Conservation (phyloP, 2,888 invertebrate genomes). For the Yponomeuta sedellus region DNA sequence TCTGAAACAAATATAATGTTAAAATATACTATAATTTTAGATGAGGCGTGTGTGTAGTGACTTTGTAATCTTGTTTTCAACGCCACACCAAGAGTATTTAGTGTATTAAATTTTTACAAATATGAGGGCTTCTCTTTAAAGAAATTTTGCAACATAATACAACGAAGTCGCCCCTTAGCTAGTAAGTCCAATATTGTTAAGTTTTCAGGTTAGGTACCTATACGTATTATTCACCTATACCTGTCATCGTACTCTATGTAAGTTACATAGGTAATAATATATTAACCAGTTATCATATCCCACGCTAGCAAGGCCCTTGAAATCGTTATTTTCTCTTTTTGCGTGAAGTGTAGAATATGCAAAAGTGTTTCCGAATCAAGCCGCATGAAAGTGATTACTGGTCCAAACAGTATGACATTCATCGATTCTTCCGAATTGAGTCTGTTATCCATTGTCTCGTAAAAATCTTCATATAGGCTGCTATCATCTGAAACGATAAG, state of each 20-base stretch:
- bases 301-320: slow-evolving; percentile 52
- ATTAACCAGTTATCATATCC: slow-evolving; percentile 62
- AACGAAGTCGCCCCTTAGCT: too few species aligned
- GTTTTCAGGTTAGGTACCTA: too few species aligned
- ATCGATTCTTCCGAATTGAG: slow-evolving; percentile 47
- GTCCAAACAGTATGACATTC: slow-evolving; percentile 64
- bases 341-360: slow-evolving; percentile 50
- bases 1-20: slow-evolving; percentile 37
- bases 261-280: neutral
- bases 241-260: too few species aligned
- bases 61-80: too few species aligned
- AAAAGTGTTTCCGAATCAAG: slow-evolving; percentile 58
- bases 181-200: too few species aligned
- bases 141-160: too few species aligned
- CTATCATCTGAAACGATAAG: neutral
- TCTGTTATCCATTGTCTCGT: slow-evolving; percentile 56
- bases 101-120: too few species aligned
- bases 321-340: slow-evolving; percentile 52
- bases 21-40: too few species aligned
- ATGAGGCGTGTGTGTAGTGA: too few species aligned
- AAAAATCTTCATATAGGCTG: slow-evolving; percentile 47
- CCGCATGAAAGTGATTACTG: slow-evolving; percentile 53
- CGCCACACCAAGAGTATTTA: too few species aligned
- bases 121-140: too few species aligned
- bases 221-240: too few species aligned